phyloP scores from a whole-genome alignment of 1,140 invertebrate genomes.

The Brachionus rotundiformis region DNA sequence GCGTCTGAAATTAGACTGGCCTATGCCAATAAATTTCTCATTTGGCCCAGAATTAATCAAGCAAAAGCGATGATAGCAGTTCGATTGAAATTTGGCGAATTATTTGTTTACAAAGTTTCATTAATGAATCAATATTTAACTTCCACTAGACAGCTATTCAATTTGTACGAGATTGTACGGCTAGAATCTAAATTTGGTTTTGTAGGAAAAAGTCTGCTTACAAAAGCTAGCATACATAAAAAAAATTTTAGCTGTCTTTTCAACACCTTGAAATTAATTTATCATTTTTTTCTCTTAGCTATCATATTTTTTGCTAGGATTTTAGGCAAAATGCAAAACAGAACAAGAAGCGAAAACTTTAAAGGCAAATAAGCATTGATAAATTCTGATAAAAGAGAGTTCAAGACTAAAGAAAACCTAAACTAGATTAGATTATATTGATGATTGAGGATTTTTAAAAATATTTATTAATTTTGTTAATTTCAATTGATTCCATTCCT shows the following conservation, averaged over 20 bases:
- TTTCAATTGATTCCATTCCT: constrained; percentile 40
- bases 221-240: constrained; percentile 21
- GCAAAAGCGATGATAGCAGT: neutral
- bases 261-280: constrained; percentile 49
- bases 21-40: neutral
- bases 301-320: constrained; percentile 6
- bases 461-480: constrained; percentile 50
- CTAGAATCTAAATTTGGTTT: neutral
- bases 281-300: constrained; percentile 37
- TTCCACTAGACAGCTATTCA: constrained; percentile 18
- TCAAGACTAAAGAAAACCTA: neutral
- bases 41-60: neutral
- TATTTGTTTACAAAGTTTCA: constrained; percentile 11
- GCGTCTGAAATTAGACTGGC: neutral
- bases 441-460: constrained; percentile 43
- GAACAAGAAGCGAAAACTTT: constrained; percentile 5
- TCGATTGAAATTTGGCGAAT: constrained; percentile 7
- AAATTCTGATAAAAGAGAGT: constrained; percentile 39
- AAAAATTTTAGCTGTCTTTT: constrained; percentile 24
- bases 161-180: constrained; percentile 22
- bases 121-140: neutral
- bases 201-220: neutral
- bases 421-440: constrained; percentile 50
- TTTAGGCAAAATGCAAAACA: constrained; percentile 26
- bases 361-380: constrained; percentile 31